Conservation (phyloP, 2,888 invertebrate species). For the Dicyrtoma fusca region DNA sequence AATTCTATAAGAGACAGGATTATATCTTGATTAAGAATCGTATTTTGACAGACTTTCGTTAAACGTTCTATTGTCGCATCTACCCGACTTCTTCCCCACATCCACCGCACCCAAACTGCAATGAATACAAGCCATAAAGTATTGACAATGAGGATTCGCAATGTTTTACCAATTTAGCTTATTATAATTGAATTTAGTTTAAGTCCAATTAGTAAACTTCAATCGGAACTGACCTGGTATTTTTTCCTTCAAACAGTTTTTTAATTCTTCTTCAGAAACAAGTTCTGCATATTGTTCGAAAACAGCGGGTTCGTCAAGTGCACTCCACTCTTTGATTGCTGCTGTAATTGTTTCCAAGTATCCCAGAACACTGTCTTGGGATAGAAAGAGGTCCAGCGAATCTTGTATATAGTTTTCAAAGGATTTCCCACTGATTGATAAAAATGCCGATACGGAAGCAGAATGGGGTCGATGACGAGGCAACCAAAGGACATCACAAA, state of each 20-base stretch:
- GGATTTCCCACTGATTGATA: constrained; percentile 55
- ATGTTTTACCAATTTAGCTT: too few species aligned
- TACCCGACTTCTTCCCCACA: constrained; percentile 55
- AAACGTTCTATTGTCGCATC: constrained; percentile 56
- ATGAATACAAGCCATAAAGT: constrained; percentile 31
- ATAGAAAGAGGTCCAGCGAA: constrained; percentile 50
- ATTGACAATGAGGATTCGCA: too few species aligned
- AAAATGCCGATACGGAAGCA: constrained; percentile 53
- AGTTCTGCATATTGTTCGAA: constrained; percentile 35
- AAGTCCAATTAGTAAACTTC: too few species aligned
- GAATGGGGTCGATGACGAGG: constrained; percentile 54
- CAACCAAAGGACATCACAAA: constrained; percentile 56
- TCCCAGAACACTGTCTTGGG: constrained; percentile 50
- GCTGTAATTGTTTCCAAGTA: constrained; percentile 50
- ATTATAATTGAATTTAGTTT: background rate
- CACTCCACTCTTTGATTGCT: constrained; percentile 45
- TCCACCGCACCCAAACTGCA: constrained; percentile 56
- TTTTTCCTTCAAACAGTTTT: constrained; percentile 50
- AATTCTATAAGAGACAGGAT: constrained; percentile 51
- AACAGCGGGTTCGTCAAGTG: constrained; percentile 38
- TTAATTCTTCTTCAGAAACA: constrained; percentile 48
- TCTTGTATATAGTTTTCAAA: constrained; percentile 55
- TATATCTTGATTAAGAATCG: constrained; percentile 53
- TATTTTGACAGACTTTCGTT: constrained; percentile 54
- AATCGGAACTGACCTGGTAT: constrained; percentile 50